Evolutionary conservation across 2,888 invertebrate genomes (phyloP).

Genomic region (Sturmia bella): DNA sequence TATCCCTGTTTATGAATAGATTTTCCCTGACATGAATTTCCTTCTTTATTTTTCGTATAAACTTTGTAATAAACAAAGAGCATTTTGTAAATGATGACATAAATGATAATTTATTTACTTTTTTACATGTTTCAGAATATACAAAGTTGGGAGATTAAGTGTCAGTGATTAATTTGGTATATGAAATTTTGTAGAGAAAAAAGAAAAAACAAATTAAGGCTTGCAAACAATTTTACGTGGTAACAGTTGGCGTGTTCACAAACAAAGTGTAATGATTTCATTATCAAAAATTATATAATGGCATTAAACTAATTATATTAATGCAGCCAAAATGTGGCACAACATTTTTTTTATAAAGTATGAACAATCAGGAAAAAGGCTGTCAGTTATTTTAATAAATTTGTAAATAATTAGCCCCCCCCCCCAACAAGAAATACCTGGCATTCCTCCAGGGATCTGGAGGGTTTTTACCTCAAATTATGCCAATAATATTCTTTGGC

Average conservation of each 20-base stretch:
- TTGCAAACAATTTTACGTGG: constrained; percentile 10
- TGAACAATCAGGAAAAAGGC: too few species aligned
- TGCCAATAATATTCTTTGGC: too few species aligned
- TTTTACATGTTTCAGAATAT: constrained; percentile 2
- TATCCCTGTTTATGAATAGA: constrained; percentile 24
- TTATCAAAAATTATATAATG: too few species aligned
- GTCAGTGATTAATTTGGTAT: constrained; percentile 36
- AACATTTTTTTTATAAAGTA: too few species aligned
- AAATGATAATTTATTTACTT: constrained; percentile 56
- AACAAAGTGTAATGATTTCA: too few species aligned
- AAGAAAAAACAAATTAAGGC: constrained; percentile 24
- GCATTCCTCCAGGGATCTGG: too few species aligned
- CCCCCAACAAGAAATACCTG: too few species aligned
- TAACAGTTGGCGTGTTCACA: not conserved
- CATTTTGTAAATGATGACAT: constrained; percentile 57
- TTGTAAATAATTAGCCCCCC: too few species aligned
- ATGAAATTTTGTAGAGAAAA: constrained; percentile 9
- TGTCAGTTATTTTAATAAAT: too few species aligned
- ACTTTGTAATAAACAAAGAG: constrained; percentile 28
- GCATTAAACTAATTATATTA: too few species aligned
- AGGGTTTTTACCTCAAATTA: too few species aligned
- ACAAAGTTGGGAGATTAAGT: constrained; percentile 17
- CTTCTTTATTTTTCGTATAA: not conserved
- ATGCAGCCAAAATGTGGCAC: too few species aligned
- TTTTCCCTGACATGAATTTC: not conserved